Evolutionary conservation across 2,113 vertebrate species (phyloP).

Genomic region (Nyctibius bracteatus): DNA sequence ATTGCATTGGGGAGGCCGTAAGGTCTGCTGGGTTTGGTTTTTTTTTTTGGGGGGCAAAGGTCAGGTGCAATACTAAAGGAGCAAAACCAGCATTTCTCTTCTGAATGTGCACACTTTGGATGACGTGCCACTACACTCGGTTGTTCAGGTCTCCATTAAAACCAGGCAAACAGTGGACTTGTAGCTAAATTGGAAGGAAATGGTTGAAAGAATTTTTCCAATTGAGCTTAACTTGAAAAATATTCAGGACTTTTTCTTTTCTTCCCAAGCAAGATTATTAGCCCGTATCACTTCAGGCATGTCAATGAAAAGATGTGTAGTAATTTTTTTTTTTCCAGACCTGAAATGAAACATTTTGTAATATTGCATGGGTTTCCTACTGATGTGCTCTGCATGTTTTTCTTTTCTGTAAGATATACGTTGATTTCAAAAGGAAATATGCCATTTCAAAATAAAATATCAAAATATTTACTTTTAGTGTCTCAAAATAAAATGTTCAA

Average conservation of each 20-base stretch:
- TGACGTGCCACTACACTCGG: background rate
- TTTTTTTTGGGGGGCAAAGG: background rate
- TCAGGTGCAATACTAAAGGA: background rate
- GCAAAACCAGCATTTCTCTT: background rate
- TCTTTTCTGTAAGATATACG: background rate
- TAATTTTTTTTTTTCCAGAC: background rate
- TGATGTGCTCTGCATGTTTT: background rate
- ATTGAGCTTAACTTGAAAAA: background rate
- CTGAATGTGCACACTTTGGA: background rate
- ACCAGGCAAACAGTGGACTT: background rate
- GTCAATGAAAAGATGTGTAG: background rate
- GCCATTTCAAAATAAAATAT: background rate
- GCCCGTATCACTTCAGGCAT: background rate
- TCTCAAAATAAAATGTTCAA: background rate
- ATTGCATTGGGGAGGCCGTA: rapidly evolving
- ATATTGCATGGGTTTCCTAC: background rate
- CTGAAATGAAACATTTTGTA: background rate
- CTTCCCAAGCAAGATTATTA: background rate
- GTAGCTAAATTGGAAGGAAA: background rate
- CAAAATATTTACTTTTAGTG: background rate
- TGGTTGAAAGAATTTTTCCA: background rate
- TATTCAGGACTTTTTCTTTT: background rate
- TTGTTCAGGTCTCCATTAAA: background rate
- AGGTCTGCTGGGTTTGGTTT: background rate
- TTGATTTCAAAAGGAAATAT: background rate